A percentile compares a stretch with the other conserved stretches of the same genome.
Conservation (phyloP, 2,888 invertebrate genomes). For the Orgyia antiqua region DNA sequence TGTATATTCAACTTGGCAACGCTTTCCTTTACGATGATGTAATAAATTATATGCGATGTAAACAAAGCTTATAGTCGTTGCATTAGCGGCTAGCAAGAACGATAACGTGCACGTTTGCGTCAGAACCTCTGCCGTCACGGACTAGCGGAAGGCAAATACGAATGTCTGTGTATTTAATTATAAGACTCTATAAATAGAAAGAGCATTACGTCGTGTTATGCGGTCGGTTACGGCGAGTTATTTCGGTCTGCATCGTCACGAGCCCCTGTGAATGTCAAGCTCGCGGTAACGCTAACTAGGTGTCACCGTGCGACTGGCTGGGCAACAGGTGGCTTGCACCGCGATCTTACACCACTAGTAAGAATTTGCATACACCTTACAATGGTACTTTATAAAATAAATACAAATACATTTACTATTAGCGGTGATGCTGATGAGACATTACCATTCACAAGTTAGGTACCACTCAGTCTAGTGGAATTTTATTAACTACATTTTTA, state of each 20-base stretch:
- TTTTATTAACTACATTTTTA: too few species aligned
- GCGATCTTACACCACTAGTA: constrained; percentile 32
- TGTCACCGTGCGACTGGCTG: constrained; percentile 42
- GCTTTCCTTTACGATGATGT: constrained; percentile 14
- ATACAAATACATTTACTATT: not conserved
- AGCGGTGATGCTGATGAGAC: too few species aligned
- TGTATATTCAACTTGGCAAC: constrained; percentile 12
- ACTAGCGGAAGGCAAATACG: constrained; percentile 56
- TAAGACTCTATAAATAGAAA: constrained; percentile 68
- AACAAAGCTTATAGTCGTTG: constrained; percentile 16
- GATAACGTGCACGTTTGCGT: constrained; percentile 33
- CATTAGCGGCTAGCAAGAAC: constrained; percentile 19
- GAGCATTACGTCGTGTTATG: constrained; percentile 68
- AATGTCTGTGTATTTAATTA: constrained; percentile 68
- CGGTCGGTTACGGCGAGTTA: constrained; percentile 70
- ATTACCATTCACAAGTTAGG: too few species aligned
- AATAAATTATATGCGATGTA: constrained; percentile 13
- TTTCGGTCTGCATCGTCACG: constrained; percentile 68
- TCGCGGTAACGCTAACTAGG: constrained; percentile 60
- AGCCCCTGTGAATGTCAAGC: constrained; percentile 72
- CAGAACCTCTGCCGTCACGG: constrained; percentile 36
- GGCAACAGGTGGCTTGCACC: constrained; percentile 69
- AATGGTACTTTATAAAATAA: constrained; percentile 7
- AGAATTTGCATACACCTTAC: constrained; percentile 28
- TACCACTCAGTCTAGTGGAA: too few species aligned